Evolutionary conservation across 2,888 invertebrate species (phyloP).

Genomic region (Choreutis nemorana): DNA sequence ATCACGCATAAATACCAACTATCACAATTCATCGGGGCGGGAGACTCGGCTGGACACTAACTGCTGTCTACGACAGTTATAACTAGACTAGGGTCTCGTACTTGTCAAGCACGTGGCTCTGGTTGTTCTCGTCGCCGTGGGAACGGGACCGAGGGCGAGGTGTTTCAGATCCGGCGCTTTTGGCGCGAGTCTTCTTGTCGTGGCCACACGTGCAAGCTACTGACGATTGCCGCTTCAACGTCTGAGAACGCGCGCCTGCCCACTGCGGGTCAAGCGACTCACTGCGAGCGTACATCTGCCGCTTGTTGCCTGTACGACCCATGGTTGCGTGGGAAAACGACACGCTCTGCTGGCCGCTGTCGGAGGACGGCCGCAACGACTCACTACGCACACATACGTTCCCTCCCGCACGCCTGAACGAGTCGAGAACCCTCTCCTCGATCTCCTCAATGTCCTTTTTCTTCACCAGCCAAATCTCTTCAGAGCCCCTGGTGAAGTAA

Average conservation of each 20-base stretch:
- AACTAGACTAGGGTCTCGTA: constrained; percentile 57
- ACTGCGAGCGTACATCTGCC: constrained; percentile 42
- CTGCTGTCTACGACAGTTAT: no score
- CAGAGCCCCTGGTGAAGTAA: constrained; percentile 54
- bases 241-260: constrained; percentile 41
- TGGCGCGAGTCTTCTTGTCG: constrained; percentile 47
- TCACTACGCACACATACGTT: constrained; percentile 31
- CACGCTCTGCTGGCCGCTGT: constrained; percentile 31
- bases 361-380: constrained; percentile 32
- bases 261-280: constrained; percentile 50
- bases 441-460: constrained; percentile 60
- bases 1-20: no score
- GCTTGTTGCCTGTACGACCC: constrained; percentile 31
- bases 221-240: constrained; percentile 48
- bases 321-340: constrained; percentile 35
- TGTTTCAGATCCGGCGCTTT: constrained; percentile 25
- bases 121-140: constrained; percentile 45
- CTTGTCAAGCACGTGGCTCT: constrained; percentile 53
- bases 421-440: constrained; percentile 52
- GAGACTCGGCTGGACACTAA: no score
- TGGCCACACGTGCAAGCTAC: constrained; percentile 58
- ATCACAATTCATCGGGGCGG: no score
- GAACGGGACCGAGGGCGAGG: constrained; percentile 43
- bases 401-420: constrained; percentile 46
- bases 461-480: constrained; percentile 61